A percentile compares a stretch with the other conserved stretches of the same genome.
Evolutionary conservation across 1,140 invertebrate species (phyloP).

Genomic region (Linepithema humile): DNA sequence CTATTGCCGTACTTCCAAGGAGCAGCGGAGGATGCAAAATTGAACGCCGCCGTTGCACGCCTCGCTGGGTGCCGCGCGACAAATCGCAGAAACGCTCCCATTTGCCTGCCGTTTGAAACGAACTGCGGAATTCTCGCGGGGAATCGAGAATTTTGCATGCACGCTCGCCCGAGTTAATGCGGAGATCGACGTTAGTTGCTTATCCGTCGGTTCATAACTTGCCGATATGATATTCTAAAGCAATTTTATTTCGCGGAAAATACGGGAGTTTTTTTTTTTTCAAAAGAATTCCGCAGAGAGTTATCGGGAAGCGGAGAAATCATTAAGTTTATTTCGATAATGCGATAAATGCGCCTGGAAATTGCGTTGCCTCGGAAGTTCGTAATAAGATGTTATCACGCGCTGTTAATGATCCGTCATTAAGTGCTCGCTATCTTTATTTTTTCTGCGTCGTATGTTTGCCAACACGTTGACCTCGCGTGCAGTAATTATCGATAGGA

Average conservation of each 20-base stretch:
- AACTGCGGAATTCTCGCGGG: slow-evolving; percentile 41
- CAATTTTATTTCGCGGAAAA: not conserved
- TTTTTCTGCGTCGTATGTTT: not conserved
- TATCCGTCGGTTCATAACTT: not conserved
- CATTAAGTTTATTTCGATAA: not conserved
- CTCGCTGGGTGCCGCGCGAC: slow-evolving; percentile 34
- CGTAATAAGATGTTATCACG: not conserved
- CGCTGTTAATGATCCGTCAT: not conserved
- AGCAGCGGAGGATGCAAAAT: slow-evolving; percentile 59
- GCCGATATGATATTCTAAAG: not conserved
- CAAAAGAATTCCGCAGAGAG: not conserved
- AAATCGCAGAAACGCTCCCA: slow-evolving; percentile 41
- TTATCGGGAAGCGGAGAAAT: not conserved
- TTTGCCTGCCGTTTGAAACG: slow-evolving; percentile 34
- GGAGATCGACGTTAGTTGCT: not conserved
- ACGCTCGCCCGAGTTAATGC: slow-evolving; percentile 13
- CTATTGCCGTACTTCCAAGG: slow-evolving; percentile 24
- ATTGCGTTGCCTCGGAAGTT: not conserved
- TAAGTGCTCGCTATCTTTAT: not conserved
- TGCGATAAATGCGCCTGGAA: not conserved
- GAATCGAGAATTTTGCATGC: slow-evolving; percentile 11
- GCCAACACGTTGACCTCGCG: not conserved
- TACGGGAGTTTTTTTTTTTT: not conserved
- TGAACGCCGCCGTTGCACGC: slow-evolving; percentile 60
- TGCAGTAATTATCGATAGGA: not conserved